Conservation (phyloP, 2,113 vertebrate genomes). For the Petaurus breviceps region DNA sequence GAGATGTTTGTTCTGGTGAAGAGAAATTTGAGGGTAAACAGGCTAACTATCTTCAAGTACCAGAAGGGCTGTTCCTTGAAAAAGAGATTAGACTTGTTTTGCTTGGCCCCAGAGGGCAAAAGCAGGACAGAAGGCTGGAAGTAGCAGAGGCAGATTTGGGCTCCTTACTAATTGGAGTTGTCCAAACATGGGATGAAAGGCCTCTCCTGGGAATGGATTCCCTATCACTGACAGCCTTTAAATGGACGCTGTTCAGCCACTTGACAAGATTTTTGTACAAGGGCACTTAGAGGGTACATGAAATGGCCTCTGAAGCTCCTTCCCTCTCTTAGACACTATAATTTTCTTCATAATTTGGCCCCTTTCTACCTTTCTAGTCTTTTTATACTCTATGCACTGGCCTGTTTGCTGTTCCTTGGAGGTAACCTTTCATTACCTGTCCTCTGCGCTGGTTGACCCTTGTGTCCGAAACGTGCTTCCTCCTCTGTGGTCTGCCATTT, state of each 20-base stretch:
- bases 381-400: neutral
- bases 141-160: neutral
- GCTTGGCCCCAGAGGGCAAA: neutral
- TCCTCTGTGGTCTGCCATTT: neutral
- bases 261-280: neutral
- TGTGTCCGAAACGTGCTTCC: neutral
- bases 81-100: neutral
- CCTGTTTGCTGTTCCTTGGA: neutral
- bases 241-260: neutral
- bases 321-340: neutral
- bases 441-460: neutral
- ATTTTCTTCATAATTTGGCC: neutral
- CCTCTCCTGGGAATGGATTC: neutral
- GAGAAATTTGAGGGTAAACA: neutral
- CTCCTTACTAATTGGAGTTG: neutral
- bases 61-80: neutral
- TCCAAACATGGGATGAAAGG: neutral
- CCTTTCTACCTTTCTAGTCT: neutral
- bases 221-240: neutral
- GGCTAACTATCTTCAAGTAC: neutral
- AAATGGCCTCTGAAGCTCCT: neutral
- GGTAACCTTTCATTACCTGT: neutral
- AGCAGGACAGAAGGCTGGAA: neutral
- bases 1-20: neutral
- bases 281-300: neutral